Percentiles rank a stretch among this genome's conserved stretches.
Evolutionary conservation across 2,113 vertebrate genomes (phyloP).

Genomic region (Felis catus): F.catus_Fca126_mat1.0 CM031418.1:80146501-80147000

Average conservation of each 20-base stretch:
- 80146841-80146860: neutral
- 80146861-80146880: neutral
- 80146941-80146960: neutral
- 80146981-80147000: neutral
- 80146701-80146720: neutral
- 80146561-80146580: neutral
- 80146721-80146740: neutral
- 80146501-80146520: neutral
- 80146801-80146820: neutral
- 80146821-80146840: neutral
- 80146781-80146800: neutral
- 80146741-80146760: neutral
- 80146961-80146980: neutral
- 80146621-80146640: neutral
- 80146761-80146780: accelerated
- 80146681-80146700: neutral
- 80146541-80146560: neutral
- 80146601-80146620: neutral
- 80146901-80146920: neutral
- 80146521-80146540: neutral
- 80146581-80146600: neutral
- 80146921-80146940: neutral
- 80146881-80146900: neutral
- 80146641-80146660: neutral
- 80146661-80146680: neutral